phyloP scores from a whole-genome alignment of 2,888 invertebrate genomes.

The Sisyra terminalis region DNA sequence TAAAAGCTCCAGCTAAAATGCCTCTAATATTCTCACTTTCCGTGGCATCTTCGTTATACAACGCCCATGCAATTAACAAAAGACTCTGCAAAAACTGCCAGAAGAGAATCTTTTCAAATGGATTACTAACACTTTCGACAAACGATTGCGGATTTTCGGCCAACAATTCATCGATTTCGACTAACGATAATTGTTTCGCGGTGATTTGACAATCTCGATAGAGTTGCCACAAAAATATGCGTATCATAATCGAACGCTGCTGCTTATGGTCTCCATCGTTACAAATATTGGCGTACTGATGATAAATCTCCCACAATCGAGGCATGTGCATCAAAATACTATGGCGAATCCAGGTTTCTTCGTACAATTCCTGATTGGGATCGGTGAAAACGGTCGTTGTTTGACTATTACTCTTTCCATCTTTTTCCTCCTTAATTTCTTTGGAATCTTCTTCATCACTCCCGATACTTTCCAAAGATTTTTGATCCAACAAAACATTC shows the following conservation, averaged over 20 bases:
- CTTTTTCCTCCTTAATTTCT: neutral
- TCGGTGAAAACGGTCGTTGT: neutral
- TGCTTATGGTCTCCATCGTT: constrained; percentile 15
- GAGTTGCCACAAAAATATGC: constrained; percentile 42
- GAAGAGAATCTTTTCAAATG: constrained; percentile 41
- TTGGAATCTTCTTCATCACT: neutral
- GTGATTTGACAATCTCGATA: constrained; percentile 37
- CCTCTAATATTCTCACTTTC: constrained; percentile 28
- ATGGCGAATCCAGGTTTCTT: constrained; percentile 29
- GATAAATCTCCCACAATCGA: constrained; percentile 32
- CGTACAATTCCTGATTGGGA: constrained; percentile 17
- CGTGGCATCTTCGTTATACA: constrained; percentile 27
- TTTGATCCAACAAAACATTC: neutral
- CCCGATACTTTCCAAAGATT: neutral
- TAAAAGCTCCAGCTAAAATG: constrained; percentile 32
- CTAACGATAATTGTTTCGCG: constrained; percentile 30
- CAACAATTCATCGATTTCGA: constrained; percentile 33
- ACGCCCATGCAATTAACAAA: constrained; percentile 30
- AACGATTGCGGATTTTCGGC: constrained; percentile 31
- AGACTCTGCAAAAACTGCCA: constrained; percentile 43
- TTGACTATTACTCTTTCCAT: too few relatives aligned
- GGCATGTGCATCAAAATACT: constrained; percentile 30
- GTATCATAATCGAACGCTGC: constrained; percentile 26
- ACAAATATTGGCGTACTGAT: constrained; percentile 30
- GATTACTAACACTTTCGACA: constrained; percentile 29